A percentile compares a stretch with the other conserved stretches of the same genome.
Conservation (phyloP, 2,888 invertebrate species). For the Pachymerium ferrugineum region DNA sequence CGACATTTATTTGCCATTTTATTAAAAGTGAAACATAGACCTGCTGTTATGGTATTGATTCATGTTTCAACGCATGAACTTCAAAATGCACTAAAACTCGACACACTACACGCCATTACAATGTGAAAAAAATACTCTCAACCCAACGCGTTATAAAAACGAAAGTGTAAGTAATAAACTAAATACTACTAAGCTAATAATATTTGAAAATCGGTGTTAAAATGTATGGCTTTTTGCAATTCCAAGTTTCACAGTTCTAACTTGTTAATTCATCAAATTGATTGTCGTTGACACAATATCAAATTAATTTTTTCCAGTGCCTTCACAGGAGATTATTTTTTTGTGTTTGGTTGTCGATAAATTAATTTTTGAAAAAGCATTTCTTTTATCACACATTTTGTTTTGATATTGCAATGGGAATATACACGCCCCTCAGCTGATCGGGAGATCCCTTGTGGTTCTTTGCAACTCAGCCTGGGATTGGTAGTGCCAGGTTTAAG, state of each 20-base stretch:
- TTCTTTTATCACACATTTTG: background rate
- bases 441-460: constrained; percentile 13
- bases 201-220: no score
- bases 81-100: constrained; percentile 7
- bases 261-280: no score
- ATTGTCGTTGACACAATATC: no score
- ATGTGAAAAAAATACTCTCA: background rate
- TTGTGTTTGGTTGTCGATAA: no score
- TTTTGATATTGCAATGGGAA: background rate
- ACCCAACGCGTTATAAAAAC: background rate
- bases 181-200: no score
- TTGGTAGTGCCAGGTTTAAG: background rate
- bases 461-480: background rate
- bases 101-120: no score
- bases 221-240: no score
- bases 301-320: no score
- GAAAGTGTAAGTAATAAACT: no score
- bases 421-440: constrained; percentile 19
- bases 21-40: constrained; percentile 19
- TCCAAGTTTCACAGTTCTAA: no score
- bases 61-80: background rate
- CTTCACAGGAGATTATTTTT: no score
- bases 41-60: constrained; percentile 1
- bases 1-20: constrained; percentile 15
- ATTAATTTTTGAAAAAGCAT: background rate